A percentile compares a stretch with the other conserved stretches of the same genome.
phyloP scores from a whole-genome alignment of 92 coral and sea anemone species.

The Metridium senile region DNA sequence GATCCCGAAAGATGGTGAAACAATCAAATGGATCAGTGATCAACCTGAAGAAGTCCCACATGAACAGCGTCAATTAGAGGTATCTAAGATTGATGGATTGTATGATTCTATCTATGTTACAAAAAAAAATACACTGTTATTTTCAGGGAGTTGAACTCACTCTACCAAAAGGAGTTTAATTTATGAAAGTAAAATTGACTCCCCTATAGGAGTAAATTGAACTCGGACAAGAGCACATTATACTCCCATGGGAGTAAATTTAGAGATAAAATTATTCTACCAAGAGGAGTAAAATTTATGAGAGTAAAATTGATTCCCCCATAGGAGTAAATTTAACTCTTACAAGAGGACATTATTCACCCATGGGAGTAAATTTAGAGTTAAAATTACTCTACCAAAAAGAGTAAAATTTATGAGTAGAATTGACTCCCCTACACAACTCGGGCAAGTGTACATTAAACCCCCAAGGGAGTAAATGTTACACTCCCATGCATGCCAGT shows the following conservation, averaged over 20 bases:
- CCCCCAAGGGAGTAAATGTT: slow-evolving; percentile 16
- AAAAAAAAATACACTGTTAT: too few relatives aligned
- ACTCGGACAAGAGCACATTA: too few relatives aligned
- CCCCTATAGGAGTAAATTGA: too few relatives aligned
- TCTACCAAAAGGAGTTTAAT: too few relatives aligned
- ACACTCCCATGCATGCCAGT: slow-evolving; percentile 7
- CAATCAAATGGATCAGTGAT: slow-evolving; percentile 6
- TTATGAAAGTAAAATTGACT: slow-evolving; percentile 31
- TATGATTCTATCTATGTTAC: too few relatives aligned
- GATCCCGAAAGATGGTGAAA: neutral
- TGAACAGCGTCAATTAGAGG: slow-evolving; percentile 2
- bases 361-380: slow-evolving; percentile 18
- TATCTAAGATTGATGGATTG: too few relatives aligned
- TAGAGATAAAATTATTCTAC: slow-evolving; percentile 22
- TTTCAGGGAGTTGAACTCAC: too few relatives aligned
- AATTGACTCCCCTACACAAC: slow-evolving; percentile 17
- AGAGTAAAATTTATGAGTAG: slow-evolving; percentile 34
- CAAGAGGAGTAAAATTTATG: slow-evolving; percentile 26
- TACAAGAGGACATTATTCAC: neutral
- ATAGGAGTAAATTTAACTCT: slow-evolving; percentile 11
- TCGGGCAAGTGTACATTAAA: neutral
- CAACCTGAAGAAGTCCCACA: slow-evolving; percentile 5
- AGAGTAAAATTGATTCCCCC: slow-evolving; percentile 27
- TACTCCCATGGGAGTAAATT: too few relatives aligned
- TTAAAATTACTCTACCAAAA: slow-evolving; percentile 12